Conservation (phyloP, 2,113 vertebrate species). For the Lagopus muta region DNA sequence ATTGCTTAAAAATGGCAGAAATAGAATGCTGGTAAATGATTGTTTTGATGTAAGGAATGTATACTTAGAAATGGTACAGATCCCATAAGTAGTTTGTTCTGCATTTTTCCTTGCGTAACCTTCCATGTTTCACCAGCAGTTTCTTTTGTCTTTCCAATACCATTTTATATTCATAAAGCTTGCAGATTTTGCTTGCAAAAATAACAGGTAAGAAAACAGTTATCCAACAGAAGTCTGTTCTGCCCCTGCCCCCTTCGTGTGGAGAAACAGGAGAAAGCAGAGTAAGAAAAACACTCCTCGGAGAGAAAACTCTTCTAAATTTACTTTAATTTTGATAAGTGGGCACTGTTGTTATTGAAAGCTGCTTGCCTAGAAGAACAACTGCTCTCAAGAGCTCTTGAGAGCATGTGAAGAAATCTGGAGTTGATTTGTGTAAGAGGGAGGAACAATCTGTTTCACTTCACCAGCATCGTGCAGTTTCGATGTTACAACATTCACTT, state of each 20-base stretch:
- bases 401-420: slow-evolving; percentile 6
- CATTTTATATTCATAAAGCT: neutral
- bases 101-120: neutral
- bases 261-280: neutral
- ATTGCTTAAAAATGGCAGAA: neutral
- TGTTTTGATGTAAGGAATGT: neutral
- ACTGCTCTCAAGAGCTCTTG: neutral
- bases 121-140: neutral
- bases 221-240: neutral
- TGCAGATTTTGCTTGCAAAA: neutral
- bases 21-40: neutral
- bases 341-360: neutral
- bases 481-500: neutral
- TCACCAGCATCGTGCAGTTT: neutral
- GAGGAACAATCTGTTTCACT: neutral
- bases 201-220: neutral
- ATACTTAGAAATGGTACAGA: neutral
- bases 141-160: neutral
- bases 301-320: neutral
- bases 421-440: neutral
- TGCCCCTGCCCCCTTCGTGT: neutral
- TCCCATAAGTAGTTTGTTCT: neutral
- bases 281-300: neutral
- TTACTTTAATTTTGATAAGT: neutral
- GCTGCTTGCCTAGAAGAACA: neutral